These are phyloP conservation scores for Melanerpes formicivorus DNA, from an alignment of 2,113 vertebrate species.

Conservation along the genomic window DNA sequence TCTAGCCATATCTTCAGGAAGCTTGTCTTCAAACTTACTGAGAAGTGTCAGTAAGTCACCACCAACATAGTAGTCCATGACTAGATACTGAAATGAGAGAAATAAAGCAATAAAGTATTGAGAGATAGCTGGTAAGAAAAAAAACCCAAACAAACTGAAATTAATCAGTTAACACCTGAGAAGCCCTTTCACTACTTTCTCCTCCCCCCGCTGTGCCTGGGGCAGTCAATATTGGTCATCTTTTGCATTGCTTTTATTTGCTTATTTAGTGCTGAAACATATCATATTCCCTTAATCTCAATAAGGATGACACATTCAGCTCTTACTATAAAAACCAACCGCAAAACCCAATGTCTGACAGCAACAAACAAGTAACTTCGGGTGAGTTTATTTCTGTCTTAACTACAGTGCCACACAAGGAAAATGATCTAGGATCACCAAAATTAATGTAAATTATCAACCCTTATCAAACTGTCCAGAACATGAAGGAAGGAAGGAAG, in stretches of 20 bases:
- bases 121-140: neutral
- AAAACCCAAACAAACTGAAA: neutral
- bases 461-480: neutral
- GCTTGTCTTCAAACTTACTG: constrained; percentile 97
- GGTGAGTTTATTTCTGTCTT: neutral
- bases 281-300: neutral
- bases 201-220: neutral
- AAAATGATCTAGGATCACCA: neutral
- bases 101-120: neutral
- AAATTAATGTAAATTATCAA: neutral
- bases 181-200: neutral
- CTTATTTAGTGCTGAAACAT: neutral
- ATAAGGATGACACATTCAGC: neutral
- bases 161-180: neutral
- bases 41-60: constrained; percentile 96
- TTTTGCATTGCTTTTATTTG: neutral
- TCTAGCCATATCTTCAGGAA: constrained; percentile 95
- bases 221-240: neutral
- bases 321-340: neutral
- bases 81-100: constrained; percentile 85
- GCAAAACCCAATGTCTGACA: neutral
- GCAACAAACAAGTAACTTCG: neutral
- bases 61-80: constrained; percentile 99
- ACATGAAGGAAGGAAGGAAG: neutral
- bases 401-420: neutral